Percentiles rank a stretch among this genome's conserved stretches.
phyloP scores from a whole-genome alignment of 2,113 vertebrate genomes.

The Neotoma lepida region DNA sequence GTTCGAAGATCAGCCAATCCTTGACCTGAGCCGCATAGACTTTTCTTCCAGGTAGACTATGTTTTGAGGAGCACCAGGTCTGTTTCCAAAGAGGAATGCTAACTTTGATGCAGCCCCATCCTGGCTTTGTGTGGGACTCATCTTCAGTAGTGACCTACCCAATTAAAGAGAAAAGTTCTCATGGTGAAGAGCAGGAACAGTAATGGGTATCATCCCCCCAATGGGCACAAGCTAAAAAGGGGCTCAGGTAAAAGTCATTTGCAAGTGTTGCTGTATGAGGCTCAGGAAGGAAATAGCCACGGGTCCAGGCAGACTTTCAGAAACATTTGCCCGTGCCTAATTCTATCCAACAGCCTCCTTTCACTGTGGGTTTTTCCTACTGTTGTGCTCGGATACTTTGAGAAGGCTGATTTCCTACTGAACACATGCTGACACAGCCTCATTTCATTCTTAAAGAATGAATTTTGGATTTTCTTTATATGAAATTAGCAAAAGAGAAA shows the following conservation, averaged over 20 bases:
- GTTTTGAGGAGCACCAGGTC: neutral
- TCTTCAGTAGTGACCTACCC: neutral
- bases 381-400: neutral
- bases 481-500: constrained; percentile 9
- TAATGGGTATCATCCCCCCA: neutral
- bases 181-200: accelerated
- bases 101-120: neutral
- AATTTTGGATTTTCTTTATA: constrained; percentile 31
- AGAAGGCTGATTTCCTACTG: neutral
- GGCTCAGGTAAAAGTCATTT: neutral
- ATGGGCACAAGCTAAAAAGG: neutral
- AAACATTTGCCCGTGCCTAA: neutral
- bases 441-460: constrained; percentile 6
- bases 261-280: neutral
- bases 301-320: neutral
- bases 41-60: neutral
- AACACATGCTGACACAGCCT: neutral
- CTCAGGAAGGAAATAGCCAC: neutral
- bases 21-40: constrained; percentile 60
- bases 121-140: neutral
- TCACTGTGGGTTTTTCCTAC: neutral
- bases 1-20: constrained; percentile 47
- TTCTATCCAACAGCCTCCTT: neutral
- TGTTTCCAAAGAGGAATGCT: neutral
- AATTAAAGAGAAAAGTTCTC: neutral